Base-by-base conservation (phyloP, 2,113 vertebrate genomes). In the Sclerurus mexicanus region DNA sequence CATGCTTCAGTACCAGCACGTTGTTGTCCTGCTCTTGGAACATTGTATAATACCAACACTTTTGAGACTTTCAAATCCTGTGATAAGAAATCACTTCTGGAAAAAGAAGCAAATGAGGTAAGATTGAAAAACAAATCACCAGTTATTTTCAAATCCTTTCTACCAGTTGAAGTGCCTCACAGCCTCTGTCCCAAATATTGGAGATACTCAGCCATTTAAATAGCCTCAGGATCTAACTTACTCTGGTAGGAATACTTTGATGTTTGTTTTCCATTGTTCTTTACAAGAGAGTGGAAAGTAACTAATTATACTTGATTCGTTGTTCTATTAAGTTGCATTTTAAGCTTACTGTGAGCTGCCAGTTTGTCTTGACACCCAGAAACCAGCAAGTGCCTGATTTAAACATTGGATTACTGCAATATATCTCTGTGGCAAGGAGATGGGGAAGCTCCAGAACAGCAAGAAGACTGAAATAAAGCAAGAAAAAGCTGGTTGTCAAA, bases 41-140 rank as follows among this genome's bases (percentile, higher is more conserved):
- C 95, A 0, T 75, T 99, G 58, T 98, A 99, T 56, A 99, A 99
- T 94, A 99, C 99, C 94, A 99, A 99, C 98, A 99, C 99, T 4
- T 98, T 99, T 0, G 99, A 99, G 93, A 98, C 99, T 79, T 99
- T 99, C 96, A 99, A 99, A 95, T 98, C 98, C 39, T 98, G 98
- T 42, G 99, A 99, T 95, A 99, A 99, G 97, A 99, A 99, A 73
- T 98, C 98, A 33, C 98, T 99, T 88, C 95, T 99, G 96, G 99
- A 99, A 71, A 98, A 99, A 95, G 98, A 98, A 68, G 99, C 99
- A 50, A 97, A 98, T 28, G 98, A 99, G 99, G 99, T 99, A 67
- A 95, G 92, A 64, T 66, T 19, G 20, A 60, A 95, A 94, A 56
- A 55, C 6, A 33, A 56, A 20, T 33, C 47, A 6, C 31, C 3